Evolutionary conservation across 2,113 vertebrate genomes (phyloP).

Genomic region (Gnathonemus echidnorhynchus): DNA sequence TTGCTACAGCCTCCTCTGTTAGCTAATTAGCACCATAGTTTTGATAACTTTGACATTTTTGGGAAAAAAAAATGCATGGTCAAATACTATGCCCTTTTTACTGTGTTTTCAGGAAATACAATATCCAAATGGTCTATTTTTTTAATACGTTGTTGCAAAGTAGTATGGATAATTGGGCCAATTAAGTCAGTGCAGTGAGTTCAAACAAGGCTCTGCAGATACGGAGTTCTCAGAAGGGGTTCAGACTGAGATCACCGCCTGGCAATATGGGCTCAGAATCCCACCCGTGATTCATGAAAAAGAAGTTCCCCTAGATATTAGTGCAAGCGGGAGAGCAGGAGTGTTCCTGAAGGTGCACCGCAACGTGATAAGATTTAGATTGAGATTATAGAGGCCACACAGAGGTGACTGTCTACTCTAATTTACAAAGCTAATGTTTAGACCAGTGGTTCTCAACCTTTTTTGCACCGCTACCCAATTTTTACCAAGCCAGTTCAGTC

Average conservation of each 20-base stretch:
- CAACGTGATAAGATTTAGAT: neutral
- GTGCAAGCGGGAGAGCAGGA: neutral
- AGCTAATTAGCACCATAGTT: neutral
- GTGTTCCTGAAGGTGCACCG: neutral
- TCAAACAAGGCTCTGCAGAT: neutral
- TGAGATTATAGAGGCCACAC: neutral
- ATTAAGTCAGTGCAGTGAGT: neutral
- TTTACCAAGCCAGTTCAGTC: too few species aligned
- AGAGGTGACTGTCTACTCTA: neutral
- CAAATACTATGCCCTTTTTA: neutral
- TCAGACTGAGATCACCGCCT: neutral
- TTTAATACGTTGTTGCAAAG: neutral
- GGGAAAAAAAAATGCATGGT: neutral
- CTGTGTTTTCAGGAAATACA: constrained; percentile 3
- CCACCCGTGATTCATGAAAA: neutral
- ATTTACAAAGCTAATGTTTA: neutral
- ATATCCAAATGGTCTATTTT: neutral
- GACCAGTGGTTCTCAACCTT: too few species aligned
- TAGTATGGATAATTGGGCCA: neutral
- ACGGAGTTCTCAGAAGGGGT: neutral
- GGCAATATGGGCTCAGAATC: neutral
- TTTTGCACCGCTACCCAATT: too few species aligned
- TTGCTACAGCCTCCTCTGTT: neutral
- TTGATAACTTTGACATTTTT: neutral
- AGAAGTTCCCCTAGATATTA: neutral